A percentile compares a stretch with the other conserved stretches of the same genome.
Evolutionary conservation across 2,797 vertebrate genomes (phyloP).

Genomic region (Vireo griseus): DNA sequence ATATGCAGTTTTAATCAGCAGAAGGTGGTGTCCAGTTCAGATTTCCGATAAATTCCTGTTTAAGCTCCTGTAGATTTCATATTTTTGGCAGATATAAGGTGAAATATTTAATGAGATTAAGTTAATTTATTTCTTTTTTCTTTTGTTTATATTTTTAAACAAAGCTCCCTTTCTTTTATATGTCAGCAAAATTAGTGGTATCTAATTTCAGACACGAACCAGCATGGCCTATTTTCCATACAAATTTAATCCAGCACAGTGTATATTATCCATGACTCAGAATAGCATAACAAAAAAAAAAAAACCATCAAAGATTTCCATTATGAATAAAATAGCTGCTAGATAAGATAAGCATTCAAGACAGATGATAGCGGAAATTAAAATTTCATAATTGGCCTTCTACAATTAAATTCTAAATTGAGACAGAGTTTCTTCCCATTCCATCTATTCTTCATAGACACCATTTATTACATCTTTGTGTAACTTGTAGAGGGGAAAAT

Average conservation of each 20-base stretch:
- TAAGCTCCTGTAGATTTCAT: not conserved
- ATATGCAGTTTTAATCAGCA: not conserved
- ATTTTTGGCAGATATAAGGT: not conserved
- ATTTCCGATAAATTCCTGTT: constrained; percentile 26
- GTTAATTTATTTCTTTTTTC: not conserved
- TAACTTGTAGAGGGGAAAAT: not conserved
- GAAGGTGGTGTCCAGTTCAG: not conserved
- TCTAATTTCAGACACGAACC: constrained; percentile 44
- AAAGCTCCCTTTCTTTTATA: not conserved
- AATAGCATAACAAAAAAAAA: constrained; percentile 24
- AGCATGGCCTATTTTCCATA: constrained; percentile 45
- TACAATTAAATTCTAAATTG: constrained; percentile 59
- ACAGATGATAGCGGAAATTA: constrained; percentile 46
- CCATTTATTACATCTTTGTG: constrained; percentile 12
- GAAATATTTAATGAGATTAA: constrained; percentile 29
- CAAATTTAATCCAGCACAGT: constrained; percentile 37
- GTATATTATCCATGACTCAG: constrained; percentile 32
- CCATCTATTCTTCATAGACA: constrained; percentile 3
- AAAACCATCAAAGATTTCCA: constrained; percentile 31
- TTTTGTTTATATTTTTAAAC: not conserved
- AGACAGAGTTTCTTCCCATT: not conserved
- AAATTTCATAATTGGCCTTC: constrained; percentile 50
- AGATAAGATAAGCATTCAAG: constrained; percentile 55
- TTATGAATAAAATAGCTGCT: constrained; percentile 48
- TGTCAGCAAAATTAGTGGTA: constrained; percentile 34